Percentiles rank a stretch among this genome's conserved stretches.
phyloP scores from a whole-genome alignment of 2,888 invertebrate species.

The Andrena flavipes region DNA sequence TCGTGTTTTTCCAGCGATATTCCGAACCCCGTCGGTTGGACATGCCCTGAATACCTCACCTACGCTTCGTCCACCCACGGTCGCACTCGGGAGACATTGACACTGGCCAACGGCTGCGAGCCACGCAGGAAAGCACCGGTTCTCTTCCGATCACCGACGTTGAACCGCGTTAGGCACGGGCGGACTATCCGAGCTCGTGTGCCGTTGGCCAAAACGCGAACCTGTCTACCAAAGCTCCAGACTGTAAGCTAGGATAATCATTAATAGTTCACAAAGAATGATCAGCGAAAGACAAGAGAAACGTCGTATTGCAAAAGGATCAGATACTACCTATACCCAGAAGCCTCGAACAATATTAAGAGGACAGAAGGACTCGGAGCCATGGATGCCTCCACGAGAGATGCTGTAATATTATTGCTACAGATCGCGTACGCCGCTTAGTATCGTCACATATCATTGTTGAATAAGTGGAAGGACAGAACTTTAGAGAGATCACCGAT shows the following conservation, averaged over 20 bases:
- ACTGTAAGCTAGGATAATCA: neutral
- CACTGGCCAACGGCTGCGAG: neutral
- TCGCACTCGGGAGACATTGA: neutral
- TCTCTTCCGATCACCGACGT: neutral
- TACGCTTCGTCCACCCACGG: neutral
- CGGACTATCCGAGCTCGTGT: neutral
- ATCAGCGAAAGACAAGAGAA: neutral
- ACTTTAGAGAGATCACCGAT: neutral
- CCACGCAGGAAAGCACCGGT: neutral
- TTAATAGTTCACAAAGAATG: neutral
- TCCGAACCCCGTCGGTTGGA: neutral
- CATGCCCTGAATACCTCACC: neutral
- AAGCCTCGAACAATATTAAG: neutral
- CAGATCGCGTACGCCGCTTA: conserved; percentile 42
- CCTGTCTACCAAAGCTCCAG: neutral
- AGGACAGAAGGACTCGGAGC: neutral
- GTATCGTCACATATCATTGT: conserved; percentile 63
- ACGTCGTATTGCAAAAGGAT: neutral
- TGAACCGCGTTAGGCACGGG: neutral
- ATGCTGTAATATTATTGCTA: conserved; percentile 23
- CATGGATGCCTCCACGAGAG: neutral
- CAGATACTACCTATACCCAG: neutral
- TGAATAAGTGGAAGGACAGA: neutral
- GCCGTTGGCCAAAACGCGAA: neutral
- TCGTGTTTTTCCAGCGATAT: neutral